Evolutionary conservation across 2,113 vertebrate genomes (phyloP).

Genomic region (Sylvietta virens): DNA sequence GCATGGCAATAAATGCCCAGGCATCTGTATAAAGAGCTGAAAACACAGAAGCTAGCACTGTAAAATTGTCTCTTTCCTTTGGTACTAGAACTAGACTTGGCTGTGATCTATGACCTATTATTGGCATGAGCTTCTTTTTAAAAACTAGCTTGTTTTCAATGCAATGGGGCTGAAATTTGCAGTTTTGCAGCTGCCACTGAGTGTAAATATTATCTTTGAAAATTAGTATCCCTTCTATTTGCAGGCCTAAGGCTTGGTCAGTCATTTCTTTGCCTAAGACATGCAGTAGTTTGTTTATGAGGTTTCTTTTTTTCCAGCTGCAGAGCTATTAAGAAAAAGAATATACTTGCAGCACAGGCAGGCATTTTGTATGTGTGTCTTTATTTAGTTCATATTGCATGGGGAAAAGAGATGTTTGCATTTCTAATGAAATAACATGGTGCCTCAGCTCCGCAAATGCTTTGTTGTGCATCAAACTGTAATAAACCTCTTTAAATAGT

Average conservation of each 20-base stretch:
- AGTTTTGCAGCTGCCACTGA: background rate
- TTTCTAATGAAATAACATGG: constrained; percentile 43
- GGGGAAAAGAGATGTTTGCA: constrained; percentile 38
- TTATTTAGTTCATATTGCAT: background rate
- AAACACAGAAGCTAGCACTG: background rate
- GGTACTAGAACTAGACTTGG: background rate
- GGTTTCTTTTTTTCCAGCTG: background rate
- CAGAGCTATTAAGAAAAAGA: background rate
- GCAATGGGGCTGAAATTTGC: background rate
- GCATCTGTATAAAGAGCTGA: background rate
- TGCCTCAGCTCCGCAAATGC: constrained; percentile 50
- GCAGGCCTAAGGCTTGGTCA: background rate
- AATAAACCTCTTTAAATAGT: constrained; percentile 55
- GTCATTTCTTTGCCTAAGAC: background rate
- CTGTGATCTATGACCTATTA: background rate
- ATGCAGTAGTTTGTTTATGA: background rate
- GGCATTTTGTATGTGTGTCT: background rate
- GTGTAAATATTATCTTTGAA: background rate
- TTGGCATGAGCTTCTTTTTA: background rate
- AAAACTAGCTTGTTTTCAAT: background rate
- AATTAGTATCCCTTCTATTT: background rate
- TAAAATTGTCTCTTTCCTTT: background rate
- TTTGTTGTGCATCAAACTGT: constrained; percentile 36
- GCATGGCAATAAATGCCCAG: background rate
- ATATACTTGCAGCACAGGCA: background rate